Base-by-base conservation (phyloP, 2,113 vertebrate genomes). In the Xiphophorus couchianus region DNA sequence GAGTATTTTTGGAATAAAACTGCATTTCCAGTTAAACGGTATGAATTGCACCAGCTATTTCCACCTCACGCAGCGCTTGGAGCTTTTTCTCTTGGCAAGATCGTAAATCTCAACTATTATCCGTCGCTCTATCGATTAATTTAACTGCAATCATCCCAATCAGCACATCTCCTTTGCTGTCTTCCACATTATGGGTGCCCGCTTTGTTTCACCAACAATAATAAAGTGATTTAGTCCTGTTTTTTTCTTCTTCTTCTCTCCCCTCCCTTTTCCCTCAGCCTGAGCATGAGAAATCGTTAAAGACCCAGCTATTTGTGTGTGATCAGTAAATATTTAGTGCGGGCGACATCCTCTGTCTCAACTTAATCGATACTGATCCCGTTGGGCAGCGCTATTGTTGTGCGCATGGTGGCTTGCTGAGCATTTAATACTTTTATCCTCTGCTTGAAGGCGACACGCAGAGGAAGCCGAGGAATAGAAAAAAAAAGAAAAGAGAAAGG, bases 241-340 rank as follows among this genome's bases (percentile, higher is more conserved):
- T 58, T 58, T 58, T 58, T 54, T 9, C 1, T 54, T 54, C 9
- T 8, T 58, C 22, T 8, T 58, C 25, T 37, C 10, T 37, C 35
- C 35, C 35, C 35, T 13, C 62, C 62, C 62, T 12, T 29, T 2
- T 17, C 94, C 95, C 95, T 89, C 92, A 90, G 91, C 92, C 90
- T 84, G 94, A 92, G 93, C 94, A 91, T 93, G 94, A 94, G 94
- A 96, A 96, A 97, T 97, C 96, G 95, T 96, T 97, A 94, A 88
- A 93, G 93, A 94, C 93, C 93, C 93, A 90, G 94, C 95, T 95
- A 96, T 96, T 96, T 96, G 96, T 96, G 95, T 96, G 96, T 95
- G 96, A 97, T 97, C 96, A 95, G 97, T 97, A 97, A 98, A 98
- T 97, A 98, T 98, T 97, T 97, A 97, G 96, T 95, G 95, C 95